A percentile compares a stretch with the other conserved stretches of the same genome.
Evolutionary conservation across 2,797 vertebrate genomes (phyloP).

Genomic region (Pseudomugil tenellus): DNA sequence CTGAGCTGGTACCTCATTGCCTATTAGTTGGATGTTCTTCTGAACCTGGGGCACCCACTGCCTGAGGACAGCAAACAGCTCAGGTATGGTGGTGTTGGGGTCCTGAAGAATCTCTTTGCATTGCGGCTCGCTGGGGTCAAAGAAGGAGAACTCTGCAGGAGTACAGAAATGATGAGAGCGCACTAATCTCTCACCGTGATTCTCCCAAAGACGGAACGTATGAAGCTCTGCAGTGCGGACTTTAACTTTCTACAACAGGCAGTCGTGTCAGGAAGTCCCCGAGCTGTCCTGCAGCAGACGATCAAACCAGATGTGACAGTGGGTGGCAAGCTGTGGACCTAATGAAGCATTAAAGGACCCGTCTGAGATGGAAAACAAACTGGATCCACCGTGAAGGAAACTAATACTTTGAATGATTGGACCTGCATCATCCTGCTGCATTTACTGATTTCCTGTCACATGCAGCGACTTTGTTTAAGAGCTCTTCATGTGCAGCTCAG

Average conservation of each 20-base stretch:
- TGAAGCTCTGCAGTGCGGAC: constrained; percentile 18
- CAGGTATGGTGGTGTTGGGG: constrained; percentile 91
- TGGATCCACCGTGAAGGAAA: constrained; percentile 21
- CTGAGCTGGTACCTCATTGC: constrained; percentile 87
- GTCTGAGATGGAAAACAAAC: constrained; percentile 42
- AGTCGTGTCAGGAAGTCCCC: constrained; percentile 48
- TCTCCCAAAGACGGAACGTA: background rate
- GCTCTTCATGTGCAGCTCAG: background rate
- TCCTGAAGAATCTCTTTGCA: constrained; percentile 92
- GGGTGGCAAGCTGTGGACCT: constrained; percentile 32
- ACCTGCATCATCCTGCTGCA: background rate
- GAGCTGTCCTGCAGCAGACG: constrained; percentile 34
- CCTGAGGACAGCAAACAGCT: constrained; percentile 95
- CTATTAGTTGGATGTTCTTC: constrained; percentile 92
- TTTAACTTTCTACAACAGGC: constrained; percentile 32
- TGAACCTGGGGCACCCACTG: constrained; percentile 99
- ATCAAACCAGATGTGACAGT: constrained; percentile 50
- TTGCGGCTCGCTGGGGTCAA: constrained; percentile 93
- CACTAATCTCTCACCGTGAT: too few relatives aligned
- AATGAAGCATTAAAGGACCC: constrained; percentile 43
- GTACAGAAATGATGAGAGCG: constrained; percentile 4
- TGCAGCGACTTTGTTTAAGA: background rate
- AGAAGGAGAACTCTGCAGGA: constrained; percentile 94
- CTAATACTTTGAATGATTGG: constrained; percentile 11
- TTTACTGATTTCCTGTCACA: constrained; percentile 21